A percentile compares a stretch with the other conserved stretches of the same genome.
Conservation (phyloP, 2,797 vertebrate genomes). For the Sylvia borin region DNA sequence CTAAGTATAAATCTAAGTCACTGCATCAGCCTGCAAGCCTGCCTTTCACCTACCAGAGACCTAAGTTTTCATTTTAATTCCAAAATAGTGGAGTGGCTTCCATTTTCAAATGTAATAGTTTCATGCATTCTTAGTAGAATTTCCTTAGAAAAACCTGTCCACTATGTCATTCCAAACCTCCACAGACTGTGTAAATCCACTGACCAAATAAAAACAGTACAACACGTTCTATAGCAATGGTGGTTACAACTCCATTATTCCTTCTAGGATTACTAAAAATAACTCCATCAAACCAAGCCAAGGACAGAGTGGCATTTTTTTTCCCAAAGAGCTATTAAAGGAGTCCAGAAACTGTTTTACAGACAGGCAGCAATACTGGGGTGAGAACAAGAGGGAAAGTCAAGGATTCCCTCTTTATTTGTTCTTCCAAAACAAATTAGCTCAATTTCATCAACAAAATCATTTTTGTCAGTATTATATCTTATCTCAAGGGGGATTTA, state of each 20-base stretch:
- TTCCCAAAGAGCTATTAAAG: background rate
- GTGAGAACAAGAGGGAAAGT: background rate
- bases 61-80: background rate
- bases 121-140: background rate
- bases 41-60: background rate
- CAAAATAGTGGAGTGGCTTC: background rate
- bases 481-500: background rate
- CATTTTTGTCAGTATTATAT: background rate
- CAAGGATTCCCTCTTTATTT: background rate
- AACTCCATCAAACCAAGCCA: background rate
- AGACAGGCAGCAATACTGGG: background rate
- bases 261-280: background rate
- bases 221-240: background rate
- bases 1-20: background rate
- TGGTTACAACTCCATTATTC: background rate
- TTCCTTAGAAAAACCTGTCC: background rate
- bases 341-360: background rate
- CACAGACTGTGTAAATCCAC: accelerated
- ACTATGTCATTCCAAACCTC: background rate
- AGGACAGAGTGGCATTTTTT: background rate
- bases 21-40: background rate
- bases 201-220: background rate
- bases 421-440: background rate
- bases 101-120: background rate
- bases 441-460: background rate